Evolutionary conservation across 2,113 vertebrate species (phyloP), one percentile per base, ranked within the genome.

Genomic region (Prietella phreatophila): DNA sequence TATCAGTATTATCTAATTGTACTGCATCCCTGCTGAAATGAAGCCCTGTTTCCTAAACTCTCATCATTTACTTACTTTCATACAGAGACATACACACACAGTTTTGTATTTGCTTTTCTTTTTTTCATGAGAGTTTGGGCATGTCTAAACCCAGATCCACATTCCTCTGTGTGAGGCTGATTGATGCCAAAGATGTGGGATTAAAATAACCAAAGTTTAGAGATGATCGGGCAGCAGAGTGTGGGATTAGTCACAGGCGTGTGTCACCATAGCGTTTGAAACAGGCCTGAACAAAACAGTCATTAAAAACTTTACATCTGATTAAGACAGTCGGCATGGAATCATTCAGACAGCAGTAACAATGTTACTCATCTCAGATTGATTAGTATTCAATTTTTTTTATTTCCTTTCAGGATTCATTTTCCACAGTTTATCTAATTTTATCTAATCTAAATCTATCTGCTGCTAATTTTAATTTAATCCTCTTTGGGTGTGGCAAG

Each of bases 221-320:
- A 81, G 53, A 11, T 81, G 53, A 81, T 81, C 78, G 56, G 53
- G n/a, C 17, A 56, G 53, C 19, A 33, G 7, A 20, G 17, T 22
- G 53, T 80, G 22, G n/a, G 78, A 56, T 80, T 56, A 56, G n/a
- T 81, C 78, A 81, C 78, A 56, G 53, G 78, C 30, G 11, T 81
- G 53, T 56, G 50, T 55, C 50, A 55, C 75, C 36, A n/a, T 25
- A 6, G 15, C 2, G 0, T 27, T 78, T 0, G 5, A 78, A 50
- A 50, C 75, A 78, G 75, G 5, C 10, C 42, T 78, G 50, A 53
- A 78, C 42, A 53, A 50, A 78, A 17, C 42, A 17, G 11, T n/a
- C 25, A 78, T 50, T 78, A n/a, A 78, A 78, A 75, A 75, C 71
- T 42, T 75, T 42, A 22, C 25, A 3, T 75, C 42, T 78, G 42